These are phyloP conservation scores for Xanthia icteritia DNA, from an alignment of 2,888 invertebrate species.

Conservation along the genomic window DNA sequence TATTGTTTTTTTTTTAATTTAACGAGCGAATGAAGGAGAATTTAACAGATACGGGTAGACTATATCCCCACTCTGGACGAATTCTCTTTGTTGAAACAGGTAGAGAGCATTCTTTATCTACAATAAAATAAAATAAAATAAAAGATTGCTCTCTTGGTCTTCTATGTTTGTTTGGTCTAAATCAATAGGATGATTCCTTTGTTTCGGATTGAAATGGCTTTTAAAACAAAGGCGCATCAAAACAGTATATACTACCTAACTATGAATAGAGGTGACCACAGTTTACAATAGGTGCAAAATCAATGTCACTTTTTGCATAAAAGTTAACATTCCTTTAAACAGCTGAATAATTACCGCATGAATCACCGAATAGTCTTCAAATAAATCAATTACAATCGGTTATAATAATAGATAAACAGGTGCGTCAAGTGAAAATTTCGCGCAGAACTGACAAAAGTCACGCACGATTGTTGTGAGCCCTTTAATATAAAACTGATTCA, in stretches of 20 bases:
- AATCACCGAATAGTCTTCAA: slow-evolving; percentile 20
- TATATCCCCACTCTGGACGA: no score
- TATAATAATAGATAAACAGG: slow-evolving; percentile 12
- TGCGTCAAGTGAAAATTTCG: slow-evolving; percentile 29
- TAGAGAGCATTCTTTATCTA: no score
- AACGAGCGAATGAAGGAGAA: no score
- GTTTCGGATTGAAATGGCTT: not conserved
- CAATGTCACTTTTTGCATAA: slow-evolving; percentile 15
- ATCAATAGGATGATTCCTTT: not conserved
- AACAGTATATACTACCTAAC: not conserved
- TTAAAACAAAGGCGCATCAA: not conserved
- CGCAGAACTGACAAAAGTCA: slow-evolving; percentile 29
- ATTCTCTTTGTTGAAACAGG: no score
- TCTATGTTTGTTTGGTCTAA: not conserved
- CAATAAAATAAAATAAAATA: not conserved
- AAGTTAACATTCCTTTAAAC: slow-evolving; percentile 11
- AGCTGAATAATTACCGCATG: slow-evolving; percentile 14
- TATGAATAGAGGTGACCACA: not conserved
- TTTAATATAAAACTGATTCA: slow-evolving; percentile 26
- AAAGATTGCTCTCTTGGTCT: not conserved
- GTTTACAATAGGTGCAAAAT: not conserved
- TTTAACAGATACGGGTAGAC: no score
- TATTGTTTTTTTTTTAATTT: no score
- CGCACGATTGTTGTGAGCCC: slow-evolving; percentile 1
- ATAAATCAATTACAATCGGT: slow-evolving; percentile 10